Evolutionary conservation across 2,113 vertebrate species (phyloP).

Genomic region (Cyrtonyx montezumae): DNA sequence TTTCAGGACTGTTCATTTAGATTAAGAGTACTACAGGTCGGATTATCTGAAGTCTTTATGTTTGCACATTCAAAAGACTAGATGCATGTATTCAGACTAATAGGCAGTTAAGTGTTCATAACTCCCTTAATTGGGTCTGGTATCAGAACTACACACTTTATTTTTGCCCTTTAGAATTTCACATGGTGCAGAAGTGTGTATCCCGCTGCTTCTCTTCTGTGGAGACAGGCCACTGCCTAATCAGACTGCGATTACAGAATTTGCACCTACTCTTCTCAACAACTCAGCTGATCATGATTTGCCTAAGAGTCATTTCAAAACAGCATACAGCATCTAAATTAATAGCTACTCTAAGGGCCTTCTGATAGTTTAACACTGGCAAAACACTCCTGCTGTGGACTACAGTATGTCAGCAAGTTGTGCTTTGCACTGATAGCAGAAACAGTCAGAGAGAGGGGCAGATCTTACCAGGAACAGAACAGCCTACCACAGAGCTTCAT

Average conservation of each 20-base stretch:
- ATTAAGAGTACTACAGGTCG: constrained; percentile 16
- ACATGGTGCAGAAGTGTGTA: background rate
- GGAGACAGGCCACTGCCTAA: background rate
- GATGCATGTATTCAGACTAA: constrained; percentile 4
- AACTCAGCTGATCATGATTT: background rate
- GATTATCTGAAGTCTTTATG: constrained; percentile 31
- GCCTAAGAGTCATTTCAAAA: background rate
- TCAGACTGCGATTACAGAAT: background rate
- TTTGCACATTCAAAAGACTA: constrained; percentile 37
- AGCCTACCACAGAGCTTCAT: background rate
- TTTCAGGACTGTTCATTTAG: constrained; percentile 26
- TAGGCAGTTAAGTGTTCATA: constrained; percentile 14
- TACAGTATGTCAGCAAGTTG: background rate
- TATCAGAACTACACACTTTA: background rate
- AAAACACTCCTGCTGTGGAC: background rate
- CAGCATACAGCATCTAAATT: background rate
- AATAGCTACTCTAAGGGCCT: background rate
- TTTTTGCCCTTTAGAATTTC: constrained; percentile 11
- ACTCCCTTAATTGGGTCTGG: background rate
- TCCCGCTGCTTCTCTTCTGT: background rate
- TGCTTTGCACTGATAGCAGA: background rate
- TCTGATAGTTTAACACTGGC: background rate
- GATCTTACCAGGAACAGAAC: background rate
- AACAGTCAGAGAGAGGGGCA: background rate
- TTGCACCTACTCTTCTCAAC: background rate